Evolutionary conservation across 2,888 invertebrate genomes (phyloP), one percentile per base, ranked within the genome.

Genomic region (Latrodectus hesperus): DNA sequence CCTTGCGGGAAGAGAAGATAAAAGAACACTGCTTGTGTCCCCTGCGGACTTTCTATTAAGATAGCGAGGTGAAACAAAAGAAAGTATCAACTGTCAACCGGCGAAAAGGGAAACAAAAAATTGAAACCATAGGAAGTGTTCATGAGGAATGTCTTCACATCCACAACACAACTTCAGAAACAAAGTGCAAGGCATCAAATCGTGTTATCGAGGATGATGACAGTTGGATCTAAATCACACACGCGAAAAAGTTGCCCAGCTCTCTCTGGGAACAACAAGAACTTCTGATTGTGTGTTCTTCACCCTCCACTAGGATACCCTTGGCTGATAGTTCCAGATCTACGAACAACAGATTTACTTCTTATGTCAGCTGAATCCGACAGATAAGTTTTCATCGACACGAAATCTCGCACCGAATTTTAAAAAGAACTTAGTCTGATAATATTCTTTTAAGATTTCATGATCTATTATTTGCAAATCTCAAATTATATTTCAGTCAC

Each of bases 211-310:
- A 70, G 26, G 70, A 80, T 86, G 85, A 70, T 76, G 85, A 86
- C 85, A 86, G 85, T 70, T 80, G 79, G 80, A 86, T 86, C 80
- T 86, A 75, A 86, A 86, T 80, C 80, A 75, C 80, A 76, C 85
- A 86, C 85, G 85, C 85, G 85, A 86, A 64, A 64, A 80, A 71
- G 17, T 65, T 67, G 12, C 67, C 52, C 67, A 53, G 53, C n/a
- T 3, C 12, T n/a, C 51, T 74, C 22, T 38, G 64, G 75, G 49
- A 60, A 64, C n/a, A 77, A 22, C 22, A 52, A 52, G 26, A 77
- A 67, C 77, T 53, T 22, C 22, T 77, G 22, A 38, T 38, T 38
- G 38, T 38, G 38, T 38, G 38, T 38, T 38, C 38, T 38, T 4
- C 6, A 38, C 38, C 38, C 38, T 38, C 6, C 38, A 38, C 1